A percentile compares a stretch with the other conserved stretches of the same genome.
phyloP scores from a whole-genome alignment of 37 sponge, comb jelly and placozoan genomes.

The Halisarca cf. caerulea region DNA sequence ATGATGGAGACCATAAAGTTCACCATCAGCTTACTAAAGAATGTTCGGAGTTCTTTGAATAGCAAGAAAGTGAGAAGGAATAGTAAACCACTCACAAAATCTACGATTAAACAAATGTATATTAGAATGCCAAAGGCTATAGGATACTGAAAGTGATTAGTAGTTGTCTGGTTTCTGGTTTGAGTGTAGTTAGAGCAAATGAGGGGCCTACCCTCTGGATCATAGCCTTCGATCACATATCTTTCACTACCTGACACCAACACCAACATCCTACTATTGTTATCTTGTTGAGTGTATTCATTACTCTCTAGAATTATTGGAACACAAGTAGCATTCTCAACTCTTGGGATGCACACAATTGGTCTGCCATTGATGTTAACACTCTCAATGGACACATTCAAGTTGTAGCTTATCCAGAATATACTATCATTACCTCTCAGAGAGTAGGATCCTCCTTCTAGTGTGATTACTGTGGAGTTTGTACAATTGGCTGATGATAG shows the following conservation, averaged over 20 bases:
- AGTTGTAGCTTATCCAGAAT: too few species aligned
- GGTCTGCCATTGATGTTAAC: too few species aligned
- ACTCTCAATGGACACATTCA: too few species aligned
- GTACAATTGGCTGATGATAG: too few species aligned
- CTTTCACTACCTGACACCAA: background rate
- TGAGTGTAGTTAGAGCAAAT: background rate
- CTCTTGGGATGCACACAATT: too few species aligned
- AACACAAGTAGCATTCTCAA: background rate
- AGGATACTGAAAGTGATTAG: background rate
- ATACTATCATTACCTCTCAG: too few species aligned
- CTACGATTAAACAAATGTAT: constrained; percentile 54
- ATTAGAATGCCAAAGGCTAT: constrained; percentile 24
- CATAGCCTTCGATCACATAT: background rate
- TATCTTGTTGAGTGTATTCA: background rate
- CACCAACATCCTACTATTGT: background rate
- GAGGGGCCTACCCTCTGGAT: background rate
- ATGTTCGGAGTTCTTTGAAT: constrained; percentile 50
- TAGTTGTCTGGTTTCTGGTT: background rate
- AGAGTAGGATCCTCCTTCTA: too few species aligned
- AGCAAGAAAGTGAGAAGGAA: constrained; percentile 52
- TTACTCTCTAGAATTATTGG: background rate
- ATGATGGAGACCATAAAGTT: constrained; percentile 37
- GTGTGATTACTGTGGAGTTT: too few species aligned
- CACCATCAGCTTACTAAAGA: constrained; percentile 41
- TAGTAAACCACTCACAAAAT: constrained; percentile 28